These are phyloP conservation scores for Coregonus ussuriensis DNA, from an alignment of 2,797 vertebrate species.

Conservation along the genomic window DNA sequence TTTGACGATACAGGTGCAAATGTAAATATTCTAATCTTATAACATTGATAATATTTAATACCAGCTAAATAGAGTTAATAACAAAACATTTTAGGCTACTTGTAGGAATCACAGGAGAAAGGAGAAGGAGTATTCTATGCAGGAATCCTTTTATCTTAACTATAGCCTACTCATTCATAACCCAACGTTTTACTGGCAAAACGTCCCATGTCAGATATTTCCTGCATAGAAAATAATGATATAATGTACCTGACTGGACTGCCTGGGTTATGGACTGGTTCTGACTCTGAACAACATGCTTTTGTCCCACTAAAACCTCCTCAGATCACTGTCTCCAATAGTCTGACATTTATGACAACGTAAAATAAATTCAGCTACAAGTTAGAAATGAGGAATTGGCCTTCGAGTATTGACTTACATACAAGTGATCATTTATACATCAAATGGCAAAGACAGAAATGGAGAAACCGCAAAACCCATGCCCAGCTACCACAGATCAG, in stretches of 20 bases:
- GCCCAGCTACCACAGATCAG: conserved; percentile 55
- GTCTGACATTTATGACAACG: conserved; percentile 71
- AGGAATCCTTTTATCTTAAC: conserved; percentile 71
- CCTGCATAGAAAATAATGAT: conserved; percentile 75
- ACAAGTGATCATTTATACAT: conserved; percentile 64
- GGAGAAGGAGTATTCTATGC: conserved; percentile 43
- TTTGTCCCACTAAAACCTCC: conserved; percentile 71
- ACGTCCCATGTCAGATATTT: conserved; percentile 71
- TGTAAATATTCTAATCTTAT: no score
- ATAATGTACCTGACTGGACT: conserved; percentile 65
- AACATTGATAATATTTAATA: no score
- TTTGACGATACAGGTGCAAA: not conserved
- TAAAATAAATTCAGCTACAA: conserved; percentile 43
- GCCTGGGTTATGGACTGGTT: conserved; percentile 50
- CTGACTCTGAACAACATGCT: conserved; percentile 68
- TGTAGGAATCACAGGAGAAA: not conserved
- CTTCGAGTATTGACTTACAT: conserved; percentile 54
- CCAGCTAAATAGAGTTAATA: no score
- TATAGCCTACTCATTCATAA: conserved; percentile 37
- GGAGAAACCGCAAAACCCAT: conserved; percentile 52
- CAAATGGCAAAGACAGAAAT: conserved; percentile 62
- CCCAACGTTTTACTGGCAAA: conserved; percentile 64
- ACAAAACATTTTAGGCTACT: not conserved
- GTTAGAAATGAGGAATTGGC: conserved; percentile 67
- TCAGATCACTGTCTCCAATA: conserved; percentile 68